A percentile compares a stretch with the other conserved stretches of the same genome.
phyloP scores from a whole-genome alignment of 2,113 vertebrate species.

The Herpailurus yagouaroundi region DNA sequence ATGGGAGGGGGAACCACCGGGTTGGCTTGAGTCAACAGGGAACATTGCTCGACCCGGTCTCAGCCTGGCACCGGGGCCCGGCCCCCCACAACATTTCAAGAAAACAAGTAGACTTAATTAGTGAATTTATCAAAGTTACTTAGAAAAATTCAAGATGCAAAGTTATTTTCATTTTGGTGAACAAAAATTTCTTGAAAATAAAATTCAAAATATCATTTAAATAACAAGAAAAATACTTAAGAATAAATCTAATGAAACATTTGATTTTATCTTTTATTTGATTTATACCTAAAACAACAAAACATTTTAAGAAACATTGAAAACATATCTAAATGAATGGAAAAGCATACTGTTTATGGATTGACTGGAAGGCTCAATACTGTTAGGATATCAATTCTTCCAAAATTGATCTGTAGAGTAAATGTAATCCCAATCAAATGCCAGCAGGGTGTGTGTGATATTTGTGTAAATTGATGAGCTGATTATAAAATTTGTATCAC shows the following conservation, averaged over 20 bases:
- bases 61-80: too few relatives aligned
- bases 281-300: neutral
- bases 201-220: neutral
- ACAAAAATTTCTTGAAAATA: neutral
- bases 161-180: neutral
- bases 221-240: neutral
- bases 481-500: constrained; percentile 3
- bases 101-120: neutral
- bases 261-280: too few relatives aligned
- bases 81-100: too few relatives aligned
- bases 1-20: too few relatives aligned
- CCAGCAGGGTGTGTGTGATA: neutral
- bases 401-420: constrained; percentile 24
- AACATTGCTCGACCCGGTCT: too few relatives aligned
- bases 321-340: neutral
- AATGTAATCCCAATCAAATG: neutral
- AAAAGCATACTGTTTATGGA: neutral
- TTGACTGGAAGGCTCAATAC: neutral
- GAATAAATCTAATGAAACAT: neutral
- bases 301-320: neutral
- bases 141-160: neutral
- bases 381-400: constrained; percentile 20
- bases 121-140: neutral
- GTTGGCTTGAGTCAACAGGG: too few relatives aligned
- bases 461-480: constrained; percentile 7